Percentiles rank a stretch among this genome's conserved stretches.
These are phyloP conservation scores for Lepus oiostolus DNA, from an alignment of 2,797 vertebrate species.

Conservation along the genomic window DNA sequence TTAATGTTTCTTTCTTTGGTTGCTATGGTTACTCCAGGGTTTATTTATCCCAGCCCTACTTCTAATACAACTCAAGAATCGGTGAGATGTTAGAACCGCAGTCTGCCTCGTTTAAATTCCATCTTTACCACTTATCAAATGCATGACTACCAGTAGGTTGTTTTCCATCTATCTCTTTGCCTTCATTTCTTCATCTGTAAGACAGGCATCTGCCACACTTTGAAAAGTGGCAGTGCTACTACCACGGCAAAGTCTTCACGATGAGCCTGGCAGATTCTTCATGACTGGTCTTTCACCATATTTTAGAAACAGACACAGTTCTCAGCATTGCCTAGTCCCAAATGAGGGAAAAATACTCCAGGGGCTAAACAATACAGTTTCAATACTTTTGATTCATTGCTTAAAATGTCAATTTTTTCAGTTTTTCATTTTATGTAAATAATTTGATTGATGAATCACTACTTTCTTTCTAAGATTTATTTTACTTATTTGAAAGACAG, in stretches of 20 bases:
- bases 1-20: not conserved
- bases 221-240: not conserved
- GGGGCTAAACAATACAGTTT: not conserved
- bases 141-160: not conserved
- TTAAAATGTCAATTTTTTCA: conserved; percentile 39
- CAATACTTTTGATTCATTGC: not conserved
- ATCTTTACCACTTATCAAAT: not conserved
- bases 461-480: too few species aligned
- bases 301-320: conserved; percentile 29
- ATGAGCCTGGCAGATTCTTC: not conserved
- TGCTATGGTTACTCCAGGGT: not conserved
- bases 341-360: conserved; percentile 4
- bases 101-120: not conserved
- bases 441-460: conserved; percentile 1
- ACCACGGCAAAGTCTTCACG: not conserved
- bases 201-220: not conserved
- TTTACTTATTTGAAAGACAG: too few species aligned
- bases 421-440: conserved; percentile 46
- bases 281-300: not conserved
- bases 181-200: conserved; percentile 8
- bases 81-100: not conserved
- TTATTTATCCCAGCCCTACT: not conserved
- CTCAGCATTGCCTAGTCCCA: not conserved
- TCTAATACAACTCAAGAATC: conserved; percentile 34
- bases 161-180: not conserved